A percentile compares a stretch with the other conserved stretches of the same genome.
Evolutionary conservation across 2,797 vertebrate species (phyloP).

Genomic region (Sternotherus odoratus): DNA sequence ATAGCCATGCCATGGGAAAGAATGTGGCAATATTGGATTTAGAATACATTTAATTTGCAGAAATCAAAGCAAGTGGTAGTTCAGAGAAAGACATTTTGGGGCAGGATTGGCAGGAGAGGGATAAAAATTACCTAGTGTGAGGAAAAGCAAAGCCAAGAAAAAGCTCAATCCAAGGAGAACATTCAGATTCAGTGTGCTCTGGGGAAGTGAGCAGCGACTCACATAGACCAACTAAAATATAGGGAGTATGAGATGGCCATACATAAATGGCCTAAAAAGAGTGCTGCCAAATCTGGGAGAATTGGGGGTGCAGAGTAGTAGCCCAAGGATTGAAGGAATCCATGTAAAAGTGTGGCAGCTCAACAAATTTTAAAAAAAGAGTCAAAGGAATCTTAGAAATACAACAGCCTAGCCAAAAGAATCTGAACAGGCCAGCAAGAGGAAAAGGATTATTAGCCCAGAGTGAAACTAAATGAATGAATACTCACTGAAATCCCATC

Average conservation of each 20-base stretch:
- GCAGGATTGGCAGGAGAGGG: not conserved
- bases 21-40: not conserved
- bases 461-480: not conserved
- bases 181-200: not conserved
- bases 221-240: not conserved
- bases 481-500: not conserved
- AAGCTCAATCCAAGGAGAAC: not conserved
- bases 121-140: not conserved
- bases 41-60: not conserved
- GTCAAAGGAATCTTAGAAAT: not conserved
- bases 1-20: not conserved
- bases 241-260: fast-evolving
- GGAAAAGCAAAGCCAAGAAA: not conserved
- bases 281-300: not conserved
- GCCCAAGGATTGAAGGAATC: not conserved
- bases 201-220: not conserved
- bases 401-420: not conserved
- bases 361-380: not conserved
- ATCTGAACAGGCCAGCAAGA: not conserved
- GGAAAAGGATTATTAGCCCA: not conserved
- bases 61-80: not conserved
- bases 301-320: not conserved
- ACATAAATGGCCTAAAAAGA: not conserved
- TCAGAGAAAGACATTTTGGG: not conserved
- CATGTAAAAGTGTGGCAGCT: not conserved